Percentiles rank a stretch among this genome's conserved stretches.
Conservation (phyloP, 2,888 invertebrate species). For the Platypus cylindrus region DNA sequence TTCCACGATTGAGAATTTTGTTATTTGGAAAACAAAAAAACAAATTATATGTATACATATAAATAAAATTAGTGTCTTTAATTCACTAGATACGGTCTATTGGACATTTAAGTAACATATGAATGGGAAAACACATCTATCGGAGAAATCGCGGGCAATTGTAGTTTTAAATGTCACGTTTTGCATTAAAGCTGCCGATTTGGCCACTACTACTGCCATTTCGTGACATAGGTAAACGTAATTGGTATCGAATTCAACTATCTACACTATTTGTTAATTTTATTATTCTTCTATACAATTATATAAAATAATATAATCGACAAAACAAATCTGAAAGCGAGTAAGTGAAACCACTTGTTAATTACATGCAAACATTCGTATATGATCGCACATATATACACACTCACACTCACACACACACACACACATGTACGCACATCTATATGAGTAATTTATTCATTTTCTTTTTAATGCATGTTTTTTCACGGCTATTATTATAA, state of each 20-base stretch:
- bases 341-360: background rate
- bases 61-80: slow-evolving; percentile 8
- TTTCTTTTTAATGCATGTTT: slow-evolving; percentile 11
- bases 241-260: slow-evolving; percentile 10
- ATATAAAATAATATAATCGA: background rate
- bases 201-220: slow-evolving; percentile 14
- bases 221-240: slow-evolving; percentile 14
- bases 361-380: slow-evolving; percentile 3
- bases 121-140: slow-evolving; percentile 14
- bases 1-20: no score
- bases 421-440: slow-evolving; percentile 1
- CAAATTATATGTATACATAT: background rate
- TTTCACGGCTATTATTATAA: slow-evolving; percentile 15
- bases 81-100: slow-evolving; percentile 11
- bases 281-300: background rate
- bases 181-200: slow-evolving; percentile 14
- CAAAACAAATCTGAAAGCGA: background rate
- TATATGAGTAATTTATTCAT: no score
- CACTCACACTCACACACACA: no score
- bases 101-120: slow-evolving; percentile 13
- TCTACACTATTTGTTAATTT: slow-evolving; percentile 6
- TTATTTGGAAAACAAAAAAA: no score
- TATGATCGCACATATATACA: background rate
- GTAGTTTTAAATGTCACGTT: slow-evolving; percentile 15
- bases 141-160: slow-evolving; percentile 12